Percentiles rank a stretch among this genome's conserved stretches.
Evolutionary conservation across 2,113 vertebrate species (phyloP).

Genomic region (Hypanus sabinus): DNA sequence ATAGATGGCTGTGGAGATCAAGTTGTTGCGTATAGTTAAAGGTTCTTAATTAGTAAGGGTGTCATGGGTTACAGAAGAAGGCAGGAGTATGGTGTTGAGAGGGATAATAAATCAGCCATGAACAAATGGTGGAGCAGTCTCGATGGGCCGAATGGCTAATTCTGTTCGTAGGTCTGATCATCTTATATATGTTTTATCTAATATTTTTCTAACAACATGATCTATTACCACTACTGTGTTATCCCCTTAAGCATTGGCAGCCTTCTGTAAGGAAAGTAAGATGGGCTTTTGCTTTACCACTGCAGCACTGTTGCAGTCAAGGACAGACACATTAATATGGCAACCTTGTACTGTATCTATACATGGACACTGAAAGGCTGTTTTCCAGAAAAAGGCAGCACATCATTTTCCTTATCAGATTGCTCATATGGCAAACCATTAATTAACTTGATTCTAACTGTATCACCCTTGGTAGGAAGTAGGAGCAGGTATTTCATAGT

Average conservation of each 20-base stretch:
- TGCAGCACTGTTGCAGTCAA: background rate
- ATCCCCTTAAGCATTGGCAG: background rate
- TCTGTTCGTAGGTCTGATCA: too few relatives aligned
- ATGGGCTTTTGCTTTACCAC: background rate
- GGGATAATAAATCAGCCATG: too few relatives aligned
- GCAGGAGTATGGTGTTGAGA: too few relatives aligned
- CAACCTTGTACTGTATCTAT: background rate
- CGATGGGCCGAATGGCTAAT: too few relatives aligned
- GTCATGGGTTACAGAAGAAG: too few relatives aligned
- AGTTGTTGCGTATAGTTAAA: too few relatives aligned
- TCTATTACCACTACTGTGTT: background rate
- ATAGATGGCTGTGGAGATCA: too few relatives aligned
- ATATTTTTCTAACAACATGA: background rate
- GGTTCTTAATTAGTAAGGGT: too few relatives aligned
- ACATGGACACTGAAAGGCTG: background rate
- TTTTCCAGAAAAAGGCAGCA: background rate
- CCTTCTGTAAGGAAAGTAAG: background rate
- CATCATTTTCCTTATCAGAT: background rate
- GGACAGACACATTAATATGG: constrained; percentile 21
- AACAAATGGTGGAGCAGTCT: too few relatives aligned
- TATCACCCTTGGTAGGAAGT: background rate
- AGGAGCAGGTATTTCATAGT: background rate
- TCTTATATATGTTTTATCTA: background rate
- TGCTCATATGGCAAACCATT: background rate
- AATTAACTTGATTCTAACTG: background rate